Base-by-base conservation (phyloP, 2,797 vertebrate species). In the Chaenodraco wilsoni region DNA sequence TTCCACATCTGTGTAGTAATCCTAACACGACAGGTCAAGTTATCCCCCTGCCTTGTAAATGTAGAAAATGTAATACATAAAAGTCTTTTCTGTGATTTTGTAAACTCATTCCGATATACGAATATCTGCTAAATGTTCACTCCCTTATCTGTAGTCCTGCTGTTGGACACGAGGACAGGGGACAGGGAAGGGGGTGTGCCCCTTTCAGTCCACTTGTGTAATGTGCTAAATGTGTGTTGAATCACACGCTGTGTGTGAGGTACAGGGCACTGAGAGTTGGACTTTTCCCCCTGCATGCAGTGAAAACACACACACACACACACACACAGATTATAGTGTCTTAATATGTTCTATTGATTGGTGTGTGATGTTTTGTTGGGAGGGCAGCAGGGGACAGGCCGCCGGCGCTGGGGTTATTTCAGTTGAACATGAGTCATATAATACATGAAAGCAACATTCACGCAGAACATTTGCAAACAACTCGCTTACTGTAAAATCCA, bases 301-400 rank as follows among this genome's bases (percentile, higher is more conserved):
- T 61, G 72, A 81, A 59, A 74, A 17, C 50, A 33, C 15, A 31
- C 50, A 31, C 46, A 62, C 15, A 31, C 50, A 31, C 46, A 62
- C 15, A 31, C 44, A 55, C 21, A 16, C 19, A 69, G 16, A 72
- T 81, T 72, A 71, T 27, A 23, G 21, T 4, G 33, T 64, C 15
- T 65, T 73, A 72, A 73, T 51, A 59, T 82, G 9, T 83, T 40
- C 65, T 79, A 86, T 82, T 87, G 73, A 86, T 85, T 79, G 40
- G 64, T 72, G 79, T 84, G 72, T 72, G 79, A 76, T 45, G 61
- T 61, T 51, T 9, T 64, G 44, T 43, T 65, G 58, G 31, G 56
- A 69, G 66, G 71, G 50, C 59, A 60, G 59, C 51, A 23, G 57
- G 46, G 87, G 82, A 65, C 67, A 66, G 19, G 59, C 60, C 9